These are phyloP conservation scores for Hydractinia symbiolongicarpus DNA, from an alignment of 30 jellyfish, hydroid and myxozoan genomes.

Conservation along the genomic window DNA sequence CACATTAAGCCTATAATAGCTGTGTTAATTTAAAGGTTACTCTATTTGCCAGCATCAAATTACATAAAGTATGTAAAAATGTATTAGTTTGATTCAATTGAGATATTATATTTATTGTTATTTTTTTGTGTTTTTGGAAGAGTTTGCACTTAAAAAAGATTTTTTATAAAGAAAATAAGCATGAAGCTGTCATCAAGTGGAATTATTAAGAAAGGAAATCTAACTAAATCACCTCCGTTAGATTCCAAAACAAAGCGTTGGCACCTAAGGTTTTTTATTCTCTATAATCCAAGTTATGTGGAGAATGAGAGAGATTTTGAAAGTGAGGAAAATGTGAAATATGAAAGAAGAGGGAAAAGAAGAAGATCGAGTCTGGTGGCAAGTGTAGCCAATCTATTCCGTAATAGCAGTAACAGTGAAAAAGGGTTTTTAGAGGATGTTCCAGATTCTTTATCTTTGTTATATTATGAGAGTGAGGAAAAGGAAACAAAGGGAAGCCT, in stretches of 20 bases:
- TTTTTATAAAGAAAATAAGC: not conserved
- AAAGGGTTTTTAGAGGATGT: not conserved
- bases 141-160: too few species aligned
- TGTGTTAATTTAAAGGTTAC: too few species aligned
- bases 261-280: conserved; percentile 19
- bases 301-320: not conserved
- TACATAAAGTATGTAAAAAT: too few species aligned
- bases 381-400: not conserved
- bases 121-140: too few species aligned
- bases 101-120: too few species aligned
- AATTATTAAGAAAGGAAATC: conserved; percentile 21
- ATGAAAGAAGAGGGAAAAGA: not conserved
- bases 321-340: conserved; percentile 2
- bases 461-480: conserved; percentile 27
- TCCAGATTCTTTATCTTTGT: conserved; percentile 4
- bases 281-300: conserved; percentile 1
- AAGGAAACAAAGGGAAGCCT: conserved; percentile 20
- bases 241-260: conserved; percentile 21
- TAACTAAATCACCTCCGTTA: conserved; percentile 30
- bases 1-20: too few species aligned
- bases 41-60: too few species aligned
- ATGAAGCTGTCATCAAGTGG: conserved; percentile 22
- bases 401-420: not conserved
- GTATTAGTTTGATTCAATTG: too few species aligned
- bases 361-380: not conserved